A percentile compares a stretch with the other conserved stretches of the same genome.
Conservation (phyloP, 2,113 vertebrate species). For the Ascaphus truei region DNA sequence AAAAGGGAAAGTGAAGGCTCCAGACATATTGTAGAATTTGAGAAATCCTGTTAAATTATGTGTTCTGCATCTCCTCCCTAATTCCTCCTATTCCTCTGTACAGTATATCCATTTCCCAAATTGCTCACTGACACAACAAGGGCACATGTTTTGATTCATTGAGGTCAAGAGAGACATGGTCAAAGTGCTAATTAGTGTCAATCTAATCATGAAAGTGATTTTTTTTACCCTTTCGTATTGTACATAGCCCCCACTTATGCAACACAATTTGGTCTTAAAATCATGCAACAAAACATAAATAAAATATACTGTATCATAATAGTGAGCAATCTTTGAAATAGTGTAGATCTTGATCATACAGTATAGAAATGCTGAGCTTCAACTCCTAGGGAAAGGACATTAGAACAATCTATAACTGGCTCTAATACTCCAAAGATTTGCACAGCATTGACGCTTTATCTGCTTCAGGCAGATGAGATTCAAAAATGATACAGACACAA, state of each 20-base stretch:
- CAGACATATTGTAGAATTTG: neutral
- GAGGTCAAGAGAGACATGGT: neutral
- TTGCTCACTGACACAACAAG: neutral
- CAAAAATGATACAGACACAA: constrained; percentile 49
- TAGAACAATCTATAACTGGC: constrained; percentile 41
- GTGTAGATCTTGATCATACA: neutral
- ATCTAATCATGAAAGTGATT: neutral
- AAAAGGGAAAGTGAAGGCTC: neutral
- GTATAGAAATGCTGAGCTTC: constrained; percentile 26
- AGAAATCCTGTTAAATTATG: neutral
- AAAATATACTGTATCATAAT: neutral
- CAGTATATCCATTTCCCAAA: neutral
- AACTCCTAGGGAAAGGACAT: constrained; percentile 24
- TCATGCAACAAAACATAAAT: neutral
- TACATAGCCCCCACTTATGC: neutral
- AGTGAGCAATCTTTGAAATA: neutral
- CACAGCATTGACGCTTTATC: constrained; percentile 42
- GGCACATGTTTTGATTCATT: neutral
- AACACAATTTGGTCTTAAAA: neutral
- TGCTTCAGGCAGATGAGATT: constrained; percentile 49
- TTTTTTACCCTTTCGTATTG: neutral
- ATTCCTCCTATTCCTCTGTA: neutral
- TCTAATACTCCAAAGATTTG: constrained; percentile 35
- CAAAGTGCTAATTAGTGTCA: neutral
- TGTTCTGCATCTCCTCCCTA: neutral